A percentile compares a stretch with the other conserved stretches of the same genome.
phyloP scores from a whole-genome alignment of 1,140 invertebrate genomes.

The Drosophila albomicans region DNA sequence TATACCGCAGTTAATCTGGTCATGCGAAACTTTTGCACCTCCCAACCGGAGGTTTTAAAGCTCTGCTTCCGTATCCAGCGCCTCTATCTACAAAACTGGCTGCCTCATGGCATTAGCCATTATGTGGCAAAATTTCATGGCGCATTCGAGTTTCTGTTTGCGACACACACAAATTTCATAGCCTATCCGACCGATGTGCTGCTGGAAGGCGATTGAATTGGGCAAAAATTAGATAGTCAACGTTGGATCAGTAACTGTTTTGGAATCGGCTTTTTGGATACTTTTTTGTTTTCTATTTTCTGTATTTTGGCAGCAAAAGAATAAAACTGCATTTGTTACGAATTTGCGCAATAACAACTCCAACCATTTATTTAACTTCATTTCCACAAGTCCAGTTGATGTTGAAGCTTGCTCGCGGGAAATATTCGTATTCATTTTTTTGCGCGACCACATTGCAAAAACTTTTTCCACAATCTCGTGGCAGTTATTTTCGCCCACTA shows the following conservation, averaged over 20 bases:
- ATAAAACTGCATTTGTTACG: slow-evolving; percentile 5
- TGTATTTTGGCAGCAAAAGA: not conserved
- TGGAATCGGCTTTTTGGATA: not conserved
- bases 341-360: slow-evolving; percentile 43
- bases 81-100: slow-evolving; percentile 37
- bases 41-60: slow-evolving; percentile 28
- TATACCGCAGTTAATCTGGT: slow-evolving; percentile 50
- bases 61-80: slow-evolving; percentile 44
- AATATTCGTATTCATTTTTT: slow-evolving; percentile 59
- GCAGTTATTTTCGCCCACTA: slow-evolving; percentile 18
- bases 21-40: slow-evolving; percentile 57
- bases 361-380: slow-evolving; percentile 42
- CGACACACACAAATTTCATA: slow-evolving; percentile 22
- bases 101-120: not conserved
- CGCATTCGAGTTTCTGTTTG: slow-evolving; percentile 5
- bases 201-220: not conserved
- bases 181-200: slow-evolving; percentile 26
- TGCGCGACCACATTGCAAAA: slow-evolving; percentile 5
- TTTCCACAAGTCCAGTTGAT: slow-evolving; percentile 25
- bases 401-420: slow-evolving; percentile 45
- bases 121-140: slow-evolving; percentile 20
- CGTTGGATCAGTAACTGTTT: not conserved
- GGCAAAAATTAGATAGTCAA: not conserved
- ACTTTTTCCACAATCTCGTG: slow-evolving; percentile 19
- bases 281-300: not conserved